Evolutionary conservation across 1,140 invertebrate genomes (phyloP).

Genomic region (Bombus confusus): DNA sequence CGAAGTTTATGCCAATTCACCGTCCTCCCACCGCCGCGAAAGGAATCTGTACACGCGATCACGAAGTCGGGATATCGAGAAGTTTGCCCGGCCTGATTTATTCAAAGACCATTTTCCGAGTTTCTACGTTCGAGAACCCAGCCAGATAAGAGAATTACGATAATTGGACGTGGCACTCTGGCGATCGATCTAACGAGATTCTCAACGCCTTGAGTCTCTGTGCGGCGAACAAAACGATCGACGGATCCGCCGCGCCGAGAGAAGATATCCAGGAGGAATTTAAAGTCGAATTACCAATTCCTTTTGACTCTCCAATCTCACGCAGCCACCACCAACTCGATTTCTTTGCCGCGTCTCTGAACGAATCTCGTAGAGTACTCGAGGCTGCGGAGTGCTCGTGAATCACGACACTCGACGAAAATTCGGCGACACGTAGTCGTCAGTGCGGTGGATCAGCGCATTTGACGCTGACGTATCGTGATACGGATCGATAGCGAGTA

Average conservation of each 20-base stretch:
- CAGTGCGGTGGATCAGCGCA: background rate
- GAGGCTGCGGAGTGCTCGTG: background rate
- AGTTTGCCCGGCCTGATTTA: conserved; percentile 62
- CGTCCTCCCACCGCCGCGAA: background rate
- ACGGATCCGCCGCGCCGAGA: background rate
- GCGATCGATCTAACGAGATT: conserved; percentile 66
- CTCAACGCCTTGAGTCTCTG: conserved; percentile 41
- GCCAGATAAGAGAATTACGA: conserved; percentile 67
- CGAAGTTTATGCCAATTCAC: conserved; percentile 62
- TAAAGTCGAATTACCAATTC: conserved; percentile 38
- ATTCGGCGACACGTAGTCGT: background rate
- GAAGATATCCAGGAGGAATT: background rate
- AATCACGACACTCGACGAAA: background rate
- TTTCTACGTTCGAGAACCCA: conserved; percentile 33
- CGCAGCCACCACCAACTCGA: background rate
- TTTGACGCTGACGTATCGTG: background rate
- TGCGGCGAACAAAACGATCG: too few species aligned
- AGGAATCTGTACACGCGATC: conserved; percentile 58
- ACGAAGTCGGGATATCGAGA: conserved; percentile 54
- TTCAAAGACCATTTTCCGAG: conserved; percentile 64
- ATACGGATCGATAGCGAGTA: background rate
- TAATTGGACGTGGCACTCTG: conserved; percentile 63
- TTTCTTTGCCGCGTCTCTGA: conserved; percentile 5
- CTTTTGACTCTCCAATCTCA: conserved; percentile 27
- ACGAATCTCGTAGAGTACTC: background rate